Base-by-base conservation (phyloP, 1,140 invertebrate species). In the Ceratitis capitata region DNA sequence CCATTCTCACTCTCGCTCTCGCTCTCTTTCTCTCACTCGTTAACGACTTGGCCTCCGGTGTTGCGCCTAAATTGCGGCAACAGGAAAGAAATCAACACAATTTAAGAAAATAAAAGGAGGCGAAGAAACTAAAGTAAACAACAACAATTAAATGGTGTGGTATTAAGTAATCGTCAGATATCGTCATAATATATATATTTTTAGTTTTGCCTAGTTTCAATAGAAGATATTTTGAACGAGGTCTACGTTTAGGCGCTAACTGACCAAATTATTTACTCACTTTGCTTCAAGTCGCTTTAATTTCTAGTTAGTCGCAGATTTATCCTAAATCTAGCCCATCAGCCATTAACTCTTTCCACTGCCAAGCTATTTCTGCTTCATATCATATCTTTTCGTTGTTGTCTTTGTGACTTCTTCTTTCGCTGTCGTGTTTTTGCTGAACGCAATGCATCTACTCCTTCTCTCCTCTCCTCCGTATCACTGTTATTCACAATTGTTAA, bases 11-110 rank as follows among this genome's bases (percentile, higher is more conserved):
- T 26, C 69, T 47, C 69, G 45, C 2, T 19, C 19, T 1, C 16
- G 4, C 29, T 42, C 35, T 45, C 69, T 74, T 9, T 6, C 69
- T 74, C n/a, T 6, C 51, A 56, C 39, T 45, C 69, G n/a, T n/a
- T n/a, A n/a, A 45, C 69, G 19, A n/a, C 69, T 69, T n/a, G n/a
- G 69, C 69, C 69, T 23, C 19, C 69, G 69, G 69, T 78, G 35
- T 78, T 78, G 69, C 69, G 69, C 69, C 69, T 78, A 78, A 78
- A 78, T 78, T 78, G 69, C 69, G 69, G 69, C 69, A 78, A 78
- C 69, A 78, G 69, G 69, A 78, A 26, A 19, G 19, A 35, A 78
- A 35, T 23, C 32, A 78, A 78, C 69, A 78, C n/a, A 23, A 56
- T n/a, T 39, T n/a, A 42, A 26, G 12, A 35, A 45, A 61, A 61